These are phyloP conservation scores for Menura novaehollandiae DNA, from an alignment of 2,113 vertebrate genomes.

Conservation along the genomic window DNA sequence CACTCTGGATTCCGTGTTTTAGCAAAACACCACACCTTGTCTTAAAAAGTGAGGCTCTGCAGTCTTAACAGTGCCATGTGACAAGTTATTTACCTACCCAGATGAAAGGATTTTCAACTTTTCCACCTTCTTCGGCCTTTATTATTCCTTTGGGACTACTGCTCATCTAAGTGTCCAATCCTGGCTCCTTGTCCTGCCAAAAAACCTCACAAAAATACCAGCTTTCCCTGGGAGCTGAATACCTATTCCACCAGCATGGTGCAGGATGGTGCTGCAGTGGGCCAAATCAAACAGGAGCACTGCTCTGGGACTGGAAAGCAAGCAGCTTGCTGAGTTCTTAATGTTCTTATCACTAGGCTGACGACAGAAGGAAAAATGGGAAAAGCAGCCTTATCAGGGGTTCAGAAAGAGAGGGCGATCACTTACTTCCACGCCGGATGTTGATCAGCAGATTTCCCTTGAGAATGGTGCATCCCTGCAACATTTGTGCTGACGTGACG, in stretches of 20 bases:
- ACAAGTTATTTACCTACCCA: slow-evolving; percentile 1
- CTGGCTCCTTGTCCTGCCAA: not conserved
- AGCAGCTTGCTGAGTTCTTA: not conserved
- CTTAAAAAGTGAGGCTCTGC: not conserved
- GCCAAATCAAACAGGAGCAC: slow-evolving; percentile 9
- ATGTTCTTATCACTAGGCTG: not conserved
- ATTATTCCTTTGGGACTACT: not conserved
- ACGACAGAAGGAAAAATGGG: not conserved
- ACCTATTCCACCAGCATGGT: not conserved
- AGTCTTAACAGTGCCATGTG: not conserved
- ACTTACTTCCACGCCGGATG: slow-evolving; percentile 96
- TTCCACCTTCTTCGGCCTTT: not conserved
- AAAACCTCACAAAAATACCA: not conserved
- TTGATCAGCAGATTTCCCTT: slow-evolving; percentile 94
- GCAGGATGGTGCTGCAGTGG: not conserved
- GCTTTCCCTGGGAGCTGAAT: not conserved
- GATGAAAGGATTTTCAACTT: not conserved
- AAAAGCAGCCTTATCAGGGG: not conserved
- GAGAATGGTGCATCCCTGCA: slow-evolving; percentile 93
- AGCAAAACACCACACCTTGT: not conserved
- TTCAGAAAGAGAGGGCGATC: not conserved
- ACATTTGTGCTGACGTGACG: slow-evolving; percentile 88
- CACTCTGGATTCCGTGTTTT: not conserved
- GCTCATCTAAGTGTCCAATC: not conserved
- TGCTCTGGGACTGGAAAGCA: not conserved